These are phyloP conservation scores for Crypturellus undulatus DNA, from an alignment of 2,113 vertebrate species.

Conservation along the genomic window DNA sequence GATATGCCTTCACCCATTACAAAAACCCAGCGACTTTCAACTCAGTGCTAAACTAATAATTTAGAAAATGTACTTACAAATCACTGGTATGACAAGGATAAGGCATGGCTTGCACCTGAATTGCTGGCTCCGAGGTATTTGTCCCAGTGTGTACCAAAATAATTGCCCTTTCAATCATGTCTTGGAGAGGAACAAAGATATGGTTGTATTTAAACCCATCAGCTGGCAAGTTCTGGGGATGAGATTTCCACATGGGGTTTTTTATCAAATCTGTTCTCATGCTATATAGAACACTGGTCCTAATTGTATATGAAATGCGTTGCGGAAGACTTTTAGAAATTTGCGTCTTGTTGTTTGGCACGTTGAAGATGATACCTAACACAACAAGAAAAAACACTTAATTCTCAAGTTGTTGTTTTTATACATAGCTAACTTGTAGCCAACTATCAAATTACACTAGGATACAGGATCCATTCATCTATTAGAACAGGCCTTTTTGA, in stretches of 20 bases:
- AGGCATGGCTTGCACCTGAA: conserved; percentile 75
- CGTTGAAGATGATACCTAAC: conserved; percentile 74
- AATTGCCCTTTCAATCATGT: conserved; percentile 81
- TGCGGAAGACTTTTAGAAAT: conserved; percentile 1
- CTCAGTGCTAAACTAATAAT: background rate
- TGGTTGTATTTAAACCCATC: conserved; percentile 79
- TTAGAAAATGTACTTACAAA: conserved; percentile 65
- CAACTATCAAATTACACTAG: background rate
- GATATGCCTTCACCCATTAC: background rate
- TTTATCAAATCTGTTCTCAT: conserved; percentile 74
- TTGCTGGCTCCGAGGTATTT: conserved; percentile 13
- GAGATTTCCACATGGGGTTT: conserved; percentile 77
- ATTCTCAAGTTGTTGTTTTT: background rate
- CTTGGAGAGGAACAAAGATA: conserved; percentile 80
- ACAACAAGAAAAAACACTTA: background rate
- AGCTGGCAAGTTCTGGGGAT: conserved; percentile 76
- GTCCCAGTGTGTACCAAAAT: conserved; percentile 66
- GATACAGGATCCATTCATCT: background rate
- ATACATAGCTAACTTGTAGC: background rate
- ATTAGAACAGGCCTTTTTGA: background rate
- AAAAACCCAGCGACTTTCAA: background rate
- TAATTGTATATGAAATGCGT: conserved; percentile 74
- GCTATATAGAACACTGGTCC: conserved; percentile 75
- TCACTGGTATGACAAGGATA: conserved; percentile 81
- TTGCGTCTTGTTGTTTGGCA: background rate